phyloP scores from a whole-genome alignment of 1,140 invertebrate genomes.

The Globodera ellingtonae region DNA sequence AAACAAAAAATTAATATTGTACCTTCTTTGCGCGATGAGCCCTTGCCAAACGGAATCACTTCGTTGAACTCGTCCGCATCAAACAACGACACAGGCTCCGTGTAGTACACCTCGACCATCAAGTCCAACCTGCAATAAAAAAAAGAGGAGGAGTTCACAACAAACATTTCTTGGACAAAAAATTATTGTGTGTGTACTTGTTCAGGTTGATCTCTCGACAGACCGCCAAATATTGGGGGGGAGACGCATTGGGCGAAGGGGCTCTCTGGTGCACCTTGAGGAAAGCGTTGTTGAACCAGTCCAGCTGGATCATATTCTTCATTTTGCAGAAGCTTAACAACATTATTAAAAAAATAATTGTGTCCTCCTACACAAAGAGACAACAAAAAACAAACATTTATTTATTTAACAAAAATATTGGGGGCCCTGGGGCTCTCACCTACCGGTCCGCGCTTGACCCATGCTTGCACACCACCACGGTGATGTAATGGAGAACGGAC shows the following conservation, averaged over 20 bases:
- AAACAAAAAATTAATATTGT: too few species aligned
- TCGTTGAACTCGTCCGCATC: conserved; percentile 19
- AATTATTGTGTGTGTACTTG: not conserved
- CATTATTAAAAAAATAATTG: not conserved
- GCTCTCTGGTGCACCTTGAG: not conserved
- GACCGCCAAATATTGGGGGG: conserved; percentile 7
- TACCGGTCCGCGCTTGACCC: conserved; percentile 33
- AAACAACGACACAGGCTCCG: conserved; percentile 23
- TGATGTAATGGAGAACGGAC: conserved; percentile 45
- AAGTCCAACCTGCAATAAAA: not conserved
- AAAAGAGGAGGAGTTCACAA: not conserved
- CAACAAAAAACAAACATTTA: not conserved
- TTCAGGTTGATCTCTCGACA: not conserved
- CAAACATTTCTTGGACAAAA: too few species aligned
- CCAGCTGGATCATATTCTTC: conserved; percentile 6
- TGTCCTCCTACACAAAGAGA: not conserved
- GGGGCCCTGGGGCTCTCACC: not conserved
- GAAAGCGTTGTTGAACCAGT: conserved; percentile 15
- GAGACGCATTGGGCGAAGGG: not conserved
- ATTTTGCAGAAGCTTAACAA: not conserved
- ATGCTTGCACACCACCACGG: conserved; percentile 48
- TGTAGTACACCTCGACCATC: conserved; percentile 27
- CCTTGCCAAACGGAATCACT: conserved; percentile 20
- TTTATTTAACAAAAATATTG: not conserved
- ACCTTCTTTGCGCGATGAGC: conserved; percentile 13